A percentile compares a stretch with the other conserved stretches of the same genome.
These are phyloP conservation scores for Drosophila prosaltans DNA, from an alignment of 1,140 invertebrate species.

Conservation along the genomic window DNA sequence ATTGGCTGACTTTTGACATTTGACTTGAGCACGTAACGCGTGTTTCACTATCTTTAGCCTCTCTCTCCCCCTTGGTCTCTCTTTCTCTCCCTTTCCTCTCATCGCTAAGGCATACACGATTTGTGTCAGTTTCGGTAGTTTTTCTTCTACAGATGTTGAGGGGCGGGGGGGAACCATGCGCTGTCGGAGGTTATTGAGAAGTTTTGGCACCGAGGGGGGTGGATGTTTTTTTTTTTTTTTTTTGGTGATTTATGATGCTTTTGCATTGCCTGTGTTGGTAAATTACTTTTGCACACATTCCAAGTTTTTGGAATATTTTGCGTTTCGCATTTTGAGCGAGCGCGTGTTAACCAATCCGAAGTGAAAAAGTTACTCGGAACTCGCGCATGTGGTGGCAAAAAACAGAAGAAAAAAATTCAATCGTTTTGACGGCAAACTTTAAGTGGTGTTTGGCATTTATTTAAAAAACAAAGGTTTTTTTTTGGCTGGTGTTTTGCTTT, in stretches of 20 bases:
- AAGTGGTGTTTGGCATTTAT: slow-evolving; percentile 53
- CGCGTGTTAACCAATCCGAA: slow-evolving; percentile 3
- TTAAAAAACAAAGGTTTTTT: slow-evolving; percentile 41
- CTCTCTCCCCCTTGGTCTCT: background rate
- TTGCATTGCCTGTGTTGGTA: slow-evolving; percentile 54
- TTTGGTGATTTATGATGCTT: slow-evolving; percentile 69
- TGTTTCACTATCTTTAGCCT: slow-evolving; percentile 4
- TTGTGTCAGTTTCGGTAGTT: slow-evolving; percentile 66
- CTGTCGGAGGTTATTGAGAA: slow-evolving; percentile 1
- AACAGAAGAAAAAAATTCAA: slow-evolving; percentile 30
- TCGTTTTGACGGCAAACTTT: slow-evolving; percentile 51
- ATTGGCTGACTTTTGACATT: slow-evolving; percentile 78
- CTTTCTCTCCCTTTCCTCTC: background rate
- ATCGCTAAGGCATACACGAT: background rate
- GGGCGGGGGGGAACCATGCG: no score
- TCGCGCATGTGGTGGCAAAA: slow-evolving; percentile 1
- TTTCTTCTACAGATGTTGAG: slow-evolving; percentile 17
- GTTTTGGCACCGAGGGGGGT: background rate
- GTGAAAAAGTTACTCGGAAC: slow-evolving; percentile 2
- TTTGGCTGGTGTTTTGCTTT: slow-evolving; percentile 9
- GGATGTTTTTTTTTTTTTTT: background rate
- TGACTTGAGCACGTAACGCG: slow-evolving; percentile 74
- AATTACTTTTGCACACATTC: slow-evolving; percentile 68
- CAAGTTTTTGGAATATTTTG: slow-evolving; percentile 18
- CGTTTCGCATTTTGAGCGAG: slow-evolving; percentile 10